Base-by-base conservation (phyloP, 2,888 invertebrate species). In the Orchestes rusci region DNA sequence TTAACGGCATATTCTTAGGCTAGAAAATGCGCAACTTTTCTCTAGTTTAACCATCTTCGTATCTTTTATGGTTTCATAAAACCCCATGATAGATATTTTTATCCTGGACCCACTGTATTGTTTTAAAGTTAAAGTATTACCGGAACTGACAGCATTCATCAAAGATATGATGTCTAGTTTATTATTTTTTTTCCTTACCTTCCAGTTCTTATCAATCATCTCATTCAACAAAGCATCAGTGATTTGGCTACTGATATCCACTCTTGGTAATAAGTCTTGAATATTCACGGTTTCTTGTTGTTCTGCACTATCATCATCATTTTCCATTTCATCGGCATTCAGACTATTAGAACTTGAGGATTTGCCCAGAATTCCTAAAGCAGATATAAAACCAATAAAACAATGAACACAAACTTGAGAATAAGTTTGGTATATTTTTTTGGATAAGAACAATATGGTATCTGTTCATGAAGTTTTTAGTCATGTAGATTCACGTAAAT, bases 131-230 rank as follows among this genome's bases (percentile, higher is more conserved):
- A 32, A 32, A 13, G 12, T 13, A 2, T 32, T 32, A 23, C 10
- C 10, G 27, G 10, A 23, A 8, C 5, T 8, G 8, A 3, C 2
- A 13, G n/a, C 15, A 32, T 32, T 13, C 15, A 15, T 32, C 15
- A 23, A 23, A 23, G 10, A 23, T 8, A 1, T 8, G 8, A 23
- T 23, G 10, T 23, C 18, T 16, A 2, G 2, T 10, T 16, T 8
- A 34, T 34, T 34, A 28, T 38, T 2, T 28, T 28, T 27, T 28
- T 5, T 3, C 16, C 35, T 42, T 16, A 52, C 83, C 74, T 95
- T 95, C 95, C 95, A 96, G 69, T 90, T 90, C 68, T 90, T 92
- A 66, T 93, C 91, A 16, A 79, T 75, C 55, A 93, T 73, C 67
- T 94, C 90, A 4, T 76, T 79, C 2, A 94, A 68, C 1, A 95